Percentiles rank a stretch among this genome's conserved stretches.
These are phyloP conservation scores for Sapajus apella DNA, from an alignment of 2,113 vertebrate genomes.

Conservation along the genomic window DNA sequence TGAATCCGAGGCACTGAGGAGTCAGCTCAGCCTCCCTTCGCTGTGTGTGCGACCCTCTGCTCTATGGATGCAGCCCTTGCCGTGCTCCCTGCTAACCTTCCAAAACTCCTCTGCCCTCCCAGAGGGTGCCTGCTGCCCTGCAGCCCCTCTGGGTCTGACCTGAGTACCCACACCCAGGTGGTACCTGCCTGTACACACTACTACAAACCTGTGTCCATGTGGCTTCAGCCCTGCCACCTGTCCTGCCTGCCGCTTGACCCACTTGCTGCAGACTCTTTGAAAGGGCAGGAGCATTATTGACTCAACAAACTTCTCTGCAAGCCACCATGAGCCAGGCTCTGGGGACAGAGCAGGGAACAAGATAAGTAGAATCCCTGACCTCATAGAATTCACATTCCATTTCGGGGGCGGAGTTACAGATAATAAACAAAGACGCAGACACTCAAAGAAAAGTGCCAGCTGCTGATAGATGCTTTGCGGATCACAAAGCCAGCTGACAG, in stretches of 20 bases:
- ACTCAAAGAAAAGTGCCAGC: background rate
- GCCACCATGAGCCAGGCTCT: background rate
- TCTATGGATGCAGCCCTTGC: background rate
- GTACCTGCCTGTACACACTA: background rate
- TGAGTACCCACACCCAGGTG: background rate
- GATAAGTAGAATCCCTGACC: background rate
- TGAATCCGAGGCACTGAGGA: background rate
- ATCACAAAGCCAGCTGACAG: no score
- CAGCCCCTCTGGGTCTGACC: background rate
- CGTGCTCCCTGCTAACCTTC: background rate
- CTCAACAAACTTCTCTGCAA: background rate
- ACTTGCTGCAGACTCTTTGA: background rate
- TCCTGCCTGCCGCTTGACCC: background rate
- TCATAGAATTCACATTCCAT: background rate
- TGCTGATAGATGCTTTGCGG: background rate
- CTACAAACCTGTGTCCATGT: background rate
- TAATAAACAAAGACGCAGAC: background rate
- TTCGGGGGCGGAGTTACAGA: background rate
- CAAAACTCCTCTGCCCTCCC: background rate
- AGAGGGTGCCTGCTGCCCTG: background rate
- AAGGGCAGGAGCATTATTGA: background rate
- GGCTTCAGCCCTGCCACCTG: background rate
- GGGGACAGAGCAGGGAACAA: background rate
- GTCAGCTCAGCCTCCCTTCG: background rate
- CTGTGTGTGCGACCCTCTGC: background rate